Base-by-base conservation (phyloP, 2,888 invertebrate genomes). In the Epiblema foenella region DNA sequence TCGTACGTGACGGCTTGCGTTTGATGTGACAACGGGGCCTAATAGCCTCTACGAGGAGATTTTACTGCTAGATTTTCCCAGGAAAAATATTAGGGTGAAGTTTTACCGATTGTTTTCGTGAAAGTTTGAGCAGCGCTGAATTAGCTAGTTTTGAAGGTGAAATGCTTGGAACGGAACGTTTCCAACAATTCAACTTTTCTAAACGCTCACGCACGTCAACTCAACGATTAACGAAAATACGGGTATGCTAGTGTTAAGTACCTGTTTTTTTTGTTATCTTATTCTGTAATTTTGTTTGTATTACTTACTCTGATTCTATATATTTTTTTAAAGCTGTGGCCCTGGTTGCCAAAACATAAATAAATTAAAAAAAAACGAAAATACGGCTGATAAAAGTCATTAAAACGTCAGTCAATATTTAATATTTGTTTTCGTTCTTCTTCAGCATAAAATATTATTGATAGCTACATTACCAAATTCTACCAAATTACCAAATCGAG, bases 1-100 rank as follows among this genome's bases (percentile, higher is more conserved):
- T 73, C 71, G 78, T 80, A 85, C 84, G 83, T 85, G 84, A 82
- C 77, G 77, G 73, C 79, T 80, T 80, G 80, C 79, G 76, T 82
- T 83, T 83, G 78, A 83, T 80, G 78, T 74, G 76, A 75, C 77
- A 75, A 77, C 71, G 74, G 72, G 71, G 62, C 72, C 72, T 76
- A 74, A 79, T 76, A 74, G 70, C 72, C 69, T 59, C 72, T 73
- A 74, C 69, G 73, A 72, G 74, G 75, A 70, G 75, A 67, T 60
- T 74, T 74, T 73, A 68, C 71, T 69, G 70, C 73, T 75, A 73
- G 69, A 62, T 59, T 65, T 67, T 46, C 29, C 24, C 42, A 39
- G 66, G 33, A 62, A 58, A 63, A 73, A 73, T 70, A 60, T 66
- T 59, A 54, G 59, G 65, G 65, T 60, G 42, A 17, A 64, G 46